Percentiles rank a stretch among this genome's conserved stretches.
These are phyloP conservation scores for Falco columbarius DNA, from an alignment of 2,797 vertebrate species.

Conservation along the genomic window DNA sequence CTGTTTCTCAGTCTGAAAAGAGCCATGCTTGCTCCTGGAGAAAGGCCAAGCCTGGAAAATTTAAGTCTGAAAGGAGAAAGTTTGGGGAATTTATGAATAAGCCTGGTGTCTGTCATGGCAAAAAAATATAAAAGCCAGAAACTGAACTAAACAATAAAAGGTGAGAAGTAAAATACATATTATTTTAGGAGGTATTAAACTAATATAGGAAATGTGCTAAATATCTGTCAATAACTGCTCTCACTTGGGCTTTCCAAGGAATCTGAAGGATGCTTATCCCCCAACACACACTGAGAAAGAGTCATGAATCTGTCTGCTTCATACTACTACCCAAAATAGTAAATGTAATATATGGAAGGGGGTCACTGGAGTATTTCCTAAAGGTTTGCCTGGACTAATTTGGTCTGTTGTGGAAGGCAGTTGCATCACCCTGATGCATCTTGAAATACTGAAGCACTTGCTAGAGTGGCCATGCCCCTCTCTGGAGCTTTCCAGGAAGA, in stretches of 20 bases:
- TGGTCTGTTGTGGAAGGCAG: neutral
- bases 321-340: neutral
- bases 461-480: neutral
- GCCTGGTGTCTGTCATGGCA: neutral
- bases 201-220: neutral
- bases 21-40: neutral
- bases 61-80: neutral
- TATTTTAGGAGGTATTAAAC: neutral
- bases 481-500: neutral
- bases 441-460: neutral
- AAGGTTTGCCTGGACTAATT: neutral
- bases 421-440: neutral
- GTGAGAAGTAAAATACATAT: neutral
- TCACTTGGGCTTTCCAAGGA: neutral
- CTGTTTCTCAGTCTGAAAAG: neutral
- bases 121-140: neutral
- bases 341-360: neutral
- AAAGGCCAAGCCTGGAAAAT: conserved; percentile 3
- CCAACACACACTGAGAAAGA: neutral
- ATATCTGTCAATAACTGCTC: neutral
- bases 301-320: neutral
- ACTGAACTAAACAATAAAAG: neutral
- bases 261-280: neutral
- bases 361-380: neutral
- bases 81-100: neutral